A percentile compares a stretch with the other conserved stretches of the same genome.
phyloP scores from a whole-genome alignment of 2,888 invertebrate species.

The Tryphoninae sp. region DNA sequence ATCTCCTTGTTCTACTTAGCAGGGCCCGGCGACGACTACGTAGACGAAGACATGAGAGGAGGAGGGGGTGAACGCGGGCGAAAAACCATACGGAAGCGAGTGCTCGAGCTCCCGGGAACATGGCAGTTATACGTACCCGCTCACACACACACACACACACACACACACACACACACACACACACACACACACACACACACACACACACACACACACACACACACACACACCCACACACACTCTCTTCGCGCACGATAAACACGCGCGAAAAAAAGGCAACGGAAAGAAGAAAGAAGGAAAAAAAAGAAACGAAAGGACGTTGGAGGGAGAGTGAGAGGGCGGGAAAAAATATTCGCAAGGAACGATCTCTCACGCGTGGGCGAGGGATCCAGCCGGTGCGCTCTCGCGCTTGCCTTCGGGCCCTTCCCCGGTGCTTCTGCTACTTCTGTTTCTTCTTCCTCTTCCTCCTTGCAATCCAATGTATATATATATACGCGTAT shows the following conservation, averaged over 20 bases:
- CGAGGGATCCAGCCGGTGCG: slow-evolving; percentile 61
- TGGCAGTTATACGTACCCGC: slow-evolving; percentile 16
- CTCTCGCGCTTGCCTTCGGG: slow-evolving; percentile 54
- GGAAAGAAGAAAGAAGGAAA: background rate
- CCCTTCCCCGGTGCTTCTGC: slow-evolving; percentile 62
- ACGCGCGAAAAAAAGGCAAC: slow-evolving; percentile 64
- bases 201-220: too few relatives aligned
- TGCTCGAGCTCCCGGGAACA: slow-evolving; percentile 22
- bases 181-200: background rate
- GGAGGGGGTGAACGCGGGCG: slow-evolving; percentile 11
- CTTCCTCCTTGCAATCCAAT: slow-evolving; percentile 55
- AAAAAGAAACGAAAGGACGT: slow-evolving; percentile 1
- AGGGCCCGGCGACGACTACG: background rate
- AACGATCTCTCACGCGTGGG: slow-evolving; percentile 69
- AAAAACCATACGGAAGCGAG: slow-evolving; percentile 48
- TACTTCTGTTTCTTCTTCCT: slow-evolving; percentile 64
- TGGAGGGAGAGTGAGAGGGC: slow-evolving; percentile 16
- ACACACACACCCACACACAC: too few relatives aligned
- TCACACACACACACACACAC: background rate
- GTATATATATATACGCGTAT: slow-evolving; percentile 21
- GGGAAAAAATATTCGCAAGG: slow-evolving; percentile 51
- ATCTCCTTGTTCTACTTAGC: slow-evolving; percentile 58
- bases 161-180: background rate
- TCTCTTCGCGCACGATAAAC: slow-evolving; percentile 64
- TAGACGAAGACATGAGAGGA: background rate